A percentile compares a stretch with the other conserved stretches of the same genome.
Conservation (phyloP, 2,113 vertebrate species). For the Ochotona curzoniae region DNA sequence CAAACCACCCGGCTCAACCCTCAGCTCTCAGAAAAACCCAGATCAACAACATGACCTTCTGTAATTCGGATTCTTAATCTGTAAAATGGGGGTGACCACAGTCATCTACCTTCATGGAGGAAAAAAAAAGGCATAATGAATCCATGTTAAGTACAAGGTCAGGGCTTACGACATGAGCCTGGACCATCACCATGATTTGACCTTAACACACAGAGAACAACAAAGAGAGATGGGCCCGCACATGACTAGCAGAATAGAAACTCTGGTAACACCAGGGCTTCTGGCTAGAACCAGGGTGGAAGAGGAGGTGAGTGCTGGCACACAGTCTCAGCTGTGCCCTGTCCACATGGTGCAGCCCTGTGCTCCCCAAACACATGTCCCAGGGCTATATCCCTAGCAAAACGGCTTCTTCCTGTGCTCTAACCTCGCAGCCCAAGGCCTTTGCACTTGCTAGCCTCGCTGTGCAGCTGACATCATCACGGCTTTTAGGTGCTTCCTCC, state of each 20-base stretch:
- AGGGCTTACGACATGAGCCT: too few relatives aligned
- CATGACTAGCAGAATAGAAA: neutral
- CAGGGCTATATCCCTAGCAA: neutral
- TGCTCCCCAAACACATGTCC: neutral
- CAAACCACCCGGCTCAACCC: neutral
- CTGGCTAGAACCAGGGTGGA: neutral
- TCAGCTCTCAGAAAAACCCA: neutral
- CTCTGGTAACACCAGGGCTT: neutral
- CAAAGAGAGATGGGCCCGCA: neutral
- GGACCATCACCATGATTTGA: too few relatives aligned
- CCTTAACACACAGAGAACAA: fast-evolving
- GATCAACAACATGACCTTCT: neutral
- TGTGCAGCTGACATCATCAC: neutral
- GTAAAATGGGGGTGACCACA: neutral
- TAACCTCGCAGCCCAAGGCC: neutral
- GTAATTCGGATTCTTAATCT: neutral
- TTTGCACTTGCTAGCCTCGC: neutral
- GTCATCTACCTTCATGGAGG: neutral
- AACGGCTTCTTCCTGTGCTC: neutral
- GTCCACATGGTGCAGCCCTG: neutral
- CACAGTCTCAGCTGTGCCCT: neutral
- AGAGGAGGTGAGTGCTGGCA: neutral
- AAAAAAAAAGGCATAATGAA: neutral
- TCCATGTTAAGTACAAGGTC: neutral
- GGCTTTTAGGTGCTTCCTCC: neutral